These are phyloP conservation scores for Procavia capensis DNA, from an alignment of 2,113 vertebrate species.

Conservation along the genomic window DNA sequence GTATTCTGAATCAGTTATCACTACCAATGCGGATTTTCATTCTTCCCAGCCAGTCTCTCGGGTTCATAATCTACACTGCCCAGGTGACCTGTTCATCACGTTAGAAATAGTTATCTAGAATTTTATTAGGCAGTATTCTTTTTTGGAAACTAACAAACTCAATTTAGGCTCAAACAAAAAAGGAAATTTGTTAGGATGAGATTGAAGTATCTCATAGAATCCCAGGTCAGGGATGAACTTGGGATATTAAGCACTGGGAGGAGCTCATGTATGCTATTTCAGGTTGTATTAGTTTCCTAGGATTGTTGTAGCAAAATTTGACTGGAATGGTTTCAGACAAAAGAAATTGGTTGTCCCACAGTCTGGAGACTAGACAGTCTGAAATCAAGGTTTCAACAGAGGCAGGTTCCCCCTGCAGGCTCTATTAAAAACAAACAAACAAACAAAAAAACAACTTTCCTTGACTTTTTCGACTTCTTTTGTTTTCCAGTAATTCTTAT, in stretches of 20 bases:
- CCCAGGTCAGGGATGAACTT: background rate
- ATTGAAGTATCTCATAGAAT: background rate
- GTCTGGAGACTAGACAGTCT: background rate
- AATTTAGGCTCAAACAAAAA: background rate
- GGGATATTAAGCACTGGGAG: background rate
- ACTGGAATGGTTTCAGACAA: background rate
- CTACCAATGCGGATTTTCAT: background rate
- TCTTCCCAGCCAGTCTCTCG: background rate
- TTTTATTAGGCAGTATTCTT: background rate
- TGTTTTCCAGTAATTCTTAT: background rate
- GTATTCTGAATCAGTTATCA: background rate
- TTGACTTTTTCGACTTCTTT: background rate
- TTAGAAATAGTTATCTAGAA: background rate
- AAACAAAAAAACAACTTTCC: no score
- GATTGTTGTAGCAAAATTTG: background rate
- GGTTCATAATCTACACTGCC: background rate
- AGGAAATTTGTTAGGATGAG: background rate
- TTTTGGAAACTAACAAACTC: background rate
- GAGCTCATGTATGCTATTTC: background rate
- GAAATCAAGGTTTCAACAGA: background rate
- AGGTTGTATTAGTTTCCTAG: background rate
- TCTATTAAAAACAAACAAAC: no score
- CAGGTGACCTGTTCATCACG: background rate
- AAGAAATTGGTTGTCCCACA: background rate
- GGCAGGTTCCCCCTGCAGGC: background rate